Evolutionary conservation across 2,113 vertebrate species (phyloP).

Genomic region (Bettongia penicillata): DNA sequence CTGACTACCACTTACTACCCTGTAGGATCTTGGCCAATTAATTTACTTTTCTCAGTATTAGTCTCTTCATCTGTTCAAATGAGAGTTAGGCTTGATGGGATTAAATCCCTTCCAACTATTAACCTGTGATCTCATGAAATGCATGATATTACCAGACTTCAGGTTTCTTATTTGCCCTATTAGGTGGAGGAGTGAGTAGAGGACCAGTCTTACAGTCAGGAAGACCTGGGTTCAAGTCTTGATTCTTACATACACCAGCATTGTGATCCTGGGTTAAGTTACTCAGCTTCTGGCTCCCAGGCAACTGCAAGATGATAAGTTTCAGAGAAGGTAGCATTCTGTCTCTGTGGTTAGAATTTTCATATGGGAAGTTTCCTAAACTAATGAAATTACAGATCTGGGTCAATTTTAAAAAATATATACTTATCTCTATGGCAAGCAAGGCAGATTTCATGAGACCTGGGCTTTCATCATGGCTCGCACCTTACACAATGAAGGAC

Average conservation of each 20-base stretch:
- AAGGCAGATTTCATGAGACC: background rate
- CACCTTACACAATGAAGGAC: background rate
- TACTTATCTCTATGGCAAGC: background rate
- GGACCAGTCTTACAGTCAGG: background rate
- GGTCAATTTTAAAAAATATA: background rate
- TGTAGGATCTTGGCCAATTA: background rate
- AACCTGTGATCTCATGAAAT: background rate
- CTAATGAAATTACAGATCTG: background rate
- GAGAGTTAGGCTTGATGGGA: background rate
- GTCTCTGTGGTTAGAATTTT: background rate
- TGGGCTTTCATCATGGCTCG: background rate
- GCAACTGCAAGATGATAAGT: background rate
- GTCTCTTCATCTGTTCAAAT: background rate
- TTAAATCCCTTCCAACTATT: background rate
- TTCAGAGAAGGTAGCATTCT: background rate
- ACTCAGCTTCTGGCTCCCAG: background rate
- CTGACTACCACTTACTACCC: too few relatives aligned
- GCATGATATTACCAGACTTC: background rate
- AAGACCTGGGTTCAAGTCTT: background rate
- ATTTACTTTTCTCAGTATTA: background rate
- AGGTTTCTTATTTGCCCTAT: background rate
- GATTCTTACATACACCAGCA: background rate
- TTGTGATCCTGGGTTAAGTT: background rate
- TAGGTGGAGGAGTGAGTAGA: slow-evolving; percentile 28
- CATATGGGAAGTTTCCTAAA: background rate